Evolutionary conservation across 2,888 invertebrate species (phyloP), one percentile per base, ranked within the genome.

Genomic region (Catocala fraxini): DNA sequence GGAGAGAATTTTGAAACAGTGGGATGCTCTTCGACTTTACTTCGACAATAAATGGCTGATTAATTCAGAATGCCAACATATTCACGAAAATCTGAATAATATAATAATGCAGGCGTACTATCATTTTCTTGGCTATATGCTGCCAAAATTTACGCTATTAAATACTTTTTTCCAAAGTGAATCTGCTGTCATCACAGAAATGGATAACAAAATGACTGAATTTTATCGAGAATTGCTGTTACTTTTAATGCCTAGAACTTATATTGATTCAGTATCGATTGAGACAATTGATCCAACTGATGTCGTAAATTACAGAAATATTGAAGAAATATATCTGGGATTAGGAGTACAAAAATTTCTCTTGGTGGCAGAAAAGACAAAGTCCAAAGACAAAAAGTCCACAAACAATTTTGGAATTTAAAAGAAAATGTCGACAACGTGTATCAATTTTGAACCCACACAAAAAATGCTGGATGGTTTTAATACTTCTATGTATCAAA

Each of bases 1-100:
- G 11, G 25, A 66, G 5, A 63, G 82, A 57, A 71, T 85, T 9
- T 33, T 81, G 7, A 76, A 81, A 56, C 80, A 83, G 60, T 82
- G 82, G 79, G 65, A 78, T 47, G 74, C 81, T 13, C 56, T 82
- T 39, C 45, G 42, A 43, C 46, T 70, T 1, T 72, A 51, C 47
- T 71, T 70, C 57, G 57, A 60, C 47, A 13, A 46, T 13, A 70
- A 62, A 55, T 63, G 61, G 65, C 54, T 59, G 34, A 49, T 54
- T 49, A 54, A 54, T 35, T 35, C 39, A 1, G 59, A 59, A 13
- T 54, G 54, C 49, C 42, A 42, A 13, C 43, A 59, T 0, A 54
- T 59, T 54, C 59, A 59, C 43, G 13, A 34, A 46, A 34, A 35
- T 35, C 3, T 60, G 12, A 51, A 48, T 34, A 43, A 60, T 43